Evolutionary conservation across 92 coral and sea anemone genomes (phyloP).

Genomic region (Montipora capitata): DNA sequence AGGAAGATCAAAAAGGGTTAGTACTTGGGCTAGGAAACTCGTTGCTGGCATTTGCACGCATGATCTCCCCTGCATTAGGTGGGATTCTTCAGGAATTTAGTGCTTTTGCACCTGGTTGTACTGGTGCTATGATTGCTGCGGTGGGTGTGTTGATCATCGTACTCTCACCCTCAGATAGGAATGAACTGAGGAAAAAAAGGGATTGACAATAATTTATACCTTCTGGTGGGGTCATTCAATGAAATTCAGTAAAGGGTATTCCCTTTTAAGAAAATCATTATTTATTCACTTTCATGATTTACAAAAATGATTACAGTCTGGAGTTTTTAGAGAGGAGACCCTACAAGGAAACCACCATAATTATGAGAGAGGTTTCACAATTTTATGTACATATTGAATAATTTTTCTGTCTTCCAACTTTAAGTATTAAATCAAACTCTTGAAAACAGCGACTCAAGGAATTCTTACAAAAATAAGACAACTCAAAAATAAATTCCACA

Average conservation of each 20-base stretch:
- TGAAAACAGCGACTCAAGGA: too few species aligned
- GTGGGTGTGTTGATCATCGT: conserved; percentile 75
- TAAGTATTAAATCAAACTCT: too few species aligned
- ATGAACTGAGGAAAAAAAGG: conserved; percentile 3
- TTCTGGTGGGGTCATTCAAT: not conserved
- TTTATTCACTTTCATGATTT: too few species aligned
- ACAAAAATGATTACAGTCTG: too few species aligned
- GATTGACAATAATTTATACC: not conserved
- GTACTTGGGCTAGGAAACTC: conserved; percentile 93
- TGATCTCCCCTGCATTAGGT: conserved; percentile 96
- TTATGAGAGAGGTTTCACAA: not conserved
- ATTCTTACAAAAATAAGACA: too few species aligned
- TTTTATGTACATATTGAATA: too few species aligned
- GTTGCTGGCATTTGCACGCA: conserved; percentile 89
- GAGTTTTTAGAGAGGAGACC: not conserved
- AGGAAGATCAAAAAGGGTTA: conserved; percentile 92
- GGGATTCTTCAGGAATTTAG: conserved; percentile 91
- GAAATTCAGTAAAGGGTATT: not conserved
- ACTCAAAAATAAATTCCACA: too few species aligned
- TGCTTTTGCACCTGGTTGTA: conserved; percentile 85
- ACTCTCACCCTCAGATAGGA: conserved; percentile 52
- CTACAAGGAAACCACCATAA: not conserved
- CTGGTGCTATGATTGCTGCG: conserved; percentile 76
- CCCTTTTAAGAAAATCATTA: not conserved
- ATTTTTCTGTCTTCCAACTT: too few species aligned